Base-by-base conservation (phyloP, 2,888 invertebrate species). In the Pheosia tremula region DNA sequence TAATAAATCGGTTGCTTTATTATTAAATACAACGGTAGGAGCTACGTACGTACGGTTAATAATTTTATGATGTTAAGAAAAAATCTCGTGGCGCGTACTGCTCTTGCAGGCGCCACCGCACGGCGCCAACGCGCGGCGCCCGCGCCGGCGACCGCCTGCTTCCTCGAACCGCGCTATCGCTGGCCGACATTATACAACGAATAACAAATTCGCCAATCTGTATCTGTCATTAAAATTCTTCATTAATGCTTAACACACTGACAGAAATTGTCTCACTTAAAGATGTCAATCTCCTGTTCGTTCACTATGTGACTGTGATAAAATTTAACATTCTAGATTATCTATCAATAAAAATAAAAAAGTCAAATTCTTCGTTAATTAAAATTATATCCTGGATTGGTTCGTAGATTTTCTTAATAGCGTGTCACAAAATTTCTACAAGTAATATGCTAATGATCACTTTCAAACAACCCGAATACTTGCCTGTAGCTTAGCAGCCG, bases 141-240 rank as follows among this genome's bases (percentile, higher is more conserved):
- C 37, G 10, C 84, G 83, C 75, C 80, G 39, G 7, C 77, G 81
- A 75, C 81, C 80, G 86, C 80, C 88, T 88, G 85, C 81, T 92
- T 93, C 91, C 90, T 87, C 87, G 91, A 92, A 92, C 83, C 72
- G 79, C 69, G 82, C 83, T 82, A 83, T 83, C 85, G 79, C 78
- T 85, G 83, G 79, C 82, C 83, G 80, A 82, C 86, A 84, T 83
- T 80, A 80, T 80, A 81, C 80, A 78, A 76, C 77, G 80, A 76
- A 76, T 71, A 78, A 77, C 80, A 70, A 75, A 77, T 75, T 77
- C 71, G 67, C 79, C 80, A 77, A 65, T 67, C 75, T 68, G 67
- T 75, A 68, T 65, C 63, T 24, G 24, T 72, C 63, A 68, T 71
- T 75, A 77, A 75, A 74, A 54, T 65, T 56, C 59, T 72, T 73